Evolutionary conservation across 1,140 invertebrate genomes (phyloP).

Genomic region (Drosophila serrata): DNA sequence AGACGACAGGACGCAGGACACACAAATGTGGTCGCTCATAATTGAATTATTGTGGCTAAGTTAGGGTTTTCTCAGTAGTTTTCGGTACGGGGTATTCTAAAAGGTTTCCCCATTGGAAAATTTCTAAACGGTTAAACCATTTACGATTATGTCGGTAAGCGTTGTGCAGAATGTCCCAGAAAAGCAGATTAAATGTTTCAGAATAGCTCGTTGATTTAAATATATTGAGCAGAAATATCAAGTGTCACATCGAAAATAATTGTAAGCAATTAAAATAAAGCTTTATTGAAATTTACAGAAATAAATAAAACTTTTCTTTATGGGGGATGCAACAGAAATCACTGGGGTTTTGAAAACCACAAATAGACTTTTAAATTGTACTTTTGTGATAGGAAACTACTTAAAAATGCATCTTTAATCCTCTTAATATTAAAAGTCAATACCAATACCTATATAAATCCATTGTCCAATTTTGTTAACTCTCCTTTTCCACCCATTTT

Average conservation of each 20-base stretch:
- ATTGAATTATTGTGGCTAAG: slow-evolving; percentile 54
- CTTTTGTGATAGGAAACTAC: no score
- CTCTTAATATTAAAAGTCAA: neutral
- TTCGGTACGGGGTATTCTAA: slow-evolving; percentile 5
- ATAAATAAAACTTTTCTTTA: neutral
- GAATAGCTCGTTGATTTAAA: neutral
- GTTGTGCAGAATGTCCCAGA: no score
- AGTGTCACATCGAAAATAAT: neutral
- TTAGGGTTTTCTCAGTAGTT: slow-evolving; percentile 13
- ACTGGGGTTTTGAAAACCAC: neutral
- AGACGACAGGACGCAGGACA: neutral
- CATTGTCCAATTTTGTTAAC: neutral
- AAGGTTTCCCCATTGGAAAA: slow-evolving; percentile 18
- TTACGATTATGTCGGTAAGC: slow-evolving; percentile 20
- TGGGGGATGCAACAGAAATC: no score
- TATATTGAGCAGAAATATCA: slow-evolving; percentile 1
- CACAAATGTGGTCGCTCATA: slow-evolving; percentile 51
- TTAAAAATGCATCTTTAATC: neutral
- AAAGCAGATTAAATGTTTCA: neutral
- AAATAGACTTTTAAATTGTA: no score
- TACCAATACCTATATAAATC: neutral
- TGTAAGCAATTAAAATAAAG: neutral
- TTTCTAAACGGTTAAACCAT: slow-evolving; percentile 8
- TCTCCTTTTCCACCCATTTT: neutral
- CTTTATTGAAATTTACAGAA: neutral